Evolutionary conservation across 92 coral and sea anemone species (phyloP).

Genomic region (Siderastrea radians): DNA sequence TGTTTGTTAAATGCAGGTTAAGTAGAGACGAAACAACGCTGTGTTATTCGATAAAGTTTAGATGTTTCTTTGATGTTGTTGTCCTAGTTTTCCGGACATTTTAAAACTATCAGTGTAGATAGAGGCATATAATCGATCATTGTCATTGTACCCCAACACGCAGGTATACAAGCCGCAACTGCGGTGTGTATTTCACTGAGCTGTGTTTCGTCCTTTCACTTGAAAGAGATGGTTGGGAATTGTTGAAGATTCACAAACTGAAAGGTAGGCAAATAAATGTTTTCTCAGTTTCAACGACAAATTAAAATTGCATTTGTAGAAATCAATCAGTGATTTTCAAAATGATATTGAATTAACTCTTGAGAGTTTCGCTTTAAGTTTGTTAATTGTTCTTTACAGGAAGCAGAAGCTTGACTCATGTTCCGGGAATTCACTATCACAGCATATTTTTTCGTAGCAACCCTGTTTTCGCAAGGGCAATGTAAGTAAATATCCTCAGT

Average conservation of each 20-base stretch:
- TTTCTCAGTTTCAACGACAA: neutral
- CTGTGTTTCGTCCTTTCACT: neutral
- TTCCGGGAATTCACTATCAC: neutral
- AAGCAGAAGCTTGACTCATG: constrained; percentile 24
- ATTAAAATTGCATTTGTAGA: neutral
- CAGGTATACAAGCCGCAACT: neutral
- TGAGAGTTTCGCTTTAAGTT: neutral
- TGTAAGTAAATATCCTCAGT: constrained; percentile 8
- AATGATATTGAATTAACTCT: neutral
- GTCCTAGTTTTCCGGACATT: neutral
- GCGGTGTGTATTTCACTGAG: neutral
- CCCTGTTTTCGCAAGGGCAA: neutral
- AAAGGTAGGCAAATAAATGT: neutral
- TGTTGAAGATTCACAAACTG: neutral
- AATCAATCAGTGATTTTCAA: neutral
- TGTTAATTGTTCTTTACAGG: neutral
- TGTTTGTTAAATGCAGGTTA: neutral
- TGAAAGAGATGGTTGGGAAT: neutral
- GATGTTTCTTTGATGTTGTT: neutral
- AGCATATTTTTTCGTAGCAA: neutral
- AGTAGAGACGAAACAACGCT: neutral
- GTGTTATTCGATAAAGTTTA: neutral
- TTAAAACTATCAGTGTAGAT: neutral
- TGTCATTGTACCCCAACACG: neutral
- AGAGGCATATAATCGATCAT: neutral